Base-by-base conservation (phyloP, 30 jellyfish, hydroid and myxozoan genomes). In the Catostylus mosaicus region DNA sequence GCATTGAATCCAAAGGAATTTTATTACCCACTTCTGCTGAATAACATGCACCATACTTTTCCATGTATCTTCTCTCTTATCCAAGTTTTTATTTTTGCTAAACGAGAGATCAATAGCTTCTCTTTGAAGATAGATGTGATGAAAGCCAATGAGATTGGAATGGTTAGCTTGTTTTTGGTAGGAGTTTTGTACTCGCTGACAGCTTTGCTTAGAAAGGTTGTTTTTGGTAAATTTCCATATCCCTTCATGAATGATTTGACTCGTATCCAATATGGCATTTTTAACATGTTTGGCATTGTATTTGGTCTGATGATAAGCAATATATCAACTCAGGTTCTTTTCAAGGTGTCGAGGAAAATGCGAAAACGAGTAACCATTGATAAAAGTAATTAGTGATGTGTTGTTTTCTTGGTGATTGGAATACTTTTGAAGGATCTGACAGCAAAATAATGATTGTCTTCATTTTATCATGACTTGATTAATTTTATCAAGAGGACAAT, bases 11-110 rank as follows among this genome's bases (percentile, higher is more conserved):
- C 84, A 31, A 84, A 73, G 26, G 95, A 73, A 36, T 61, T 73
- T 61, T 72, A 19, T 37, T 84, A 84, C 84, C 95, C 95, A 6
- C 40, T 24, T 0, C 30, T 75, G 30, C 67, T 84, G 63, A 73
- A 75, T 66, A 85, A 84, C 38, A 73, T 84, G 95, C 95, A 84
- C 83, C 95, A 84, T 43, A 84, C 95, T 12, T 60, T 84, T 23
- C 95, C 95, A 16, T 73, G 74, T 24, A 30, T 84, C 43, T 45
- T 75, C 64, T 84, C 95, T 3, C 66, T 84, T 33, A n/a, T 73
- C 46, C 95, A 72, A 65, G 30, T 84, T 62, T 84, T 40, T 37
- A 48, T 84, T 6, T 73, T 56, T 84, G 95, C 82, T 5, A 73
- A 84, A 35, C 46, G 66, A 19, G 95, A 84, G 57, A 68, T 82